Evolutionary conservation across 2,888 invertebrate genomes (phyloP).

Genomic region (Shargacucullia verbasci): DNA sequence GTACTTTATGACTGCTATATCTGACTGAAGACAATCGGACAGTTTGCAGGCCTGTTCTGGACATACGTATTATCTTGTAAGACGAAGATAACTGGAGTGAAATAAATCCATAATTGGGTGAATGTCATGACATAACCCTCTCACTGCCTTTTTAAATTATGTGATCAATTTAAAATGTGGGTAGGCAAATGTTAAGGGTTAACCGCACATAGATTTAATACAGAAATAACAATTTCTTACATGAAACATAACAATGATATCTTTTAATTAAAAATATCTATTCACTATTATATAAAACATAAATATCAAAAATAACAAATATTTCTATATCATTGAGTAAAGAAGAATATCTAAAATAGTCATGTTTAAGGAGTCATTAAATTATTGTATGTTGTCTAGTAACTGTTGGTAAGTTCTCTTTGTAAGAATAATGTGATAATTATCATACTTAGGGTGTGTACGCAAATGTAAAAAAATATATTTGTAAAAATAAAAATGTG

Average conservation of each 20-base stretch:
- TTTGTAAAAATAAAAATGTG: constrained; percentile 65
- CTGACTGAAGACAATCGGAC: too few relatives aligned
- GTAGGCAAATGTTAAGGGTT: too few relatives aligned
- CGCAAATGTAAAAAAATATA: constrained; percentile 67
- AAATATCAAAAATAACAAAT: constrained; percentile 42
- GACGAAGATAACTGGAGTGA: too few relatives aligned
- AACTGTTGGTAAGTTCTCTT: constrained; percentile 69
- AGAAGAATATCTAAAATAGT: constrained; percentile 64
- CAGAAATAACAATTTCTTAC: constrained; percentile 10
- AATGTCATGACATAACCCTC: too few relatives aligned
- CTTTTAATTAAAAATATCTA: constrained; percentile 27
- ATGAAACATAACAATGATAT: constrained; percentile 17
- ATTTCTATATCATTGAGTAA: constrained; percentile 49
- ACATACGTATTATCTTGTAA: too few relatives aligned
- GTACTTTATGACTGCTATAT: too few relatives aligned
- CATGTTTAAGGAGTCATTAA: constrained; percentile 81
- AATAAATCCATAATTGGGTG: too few relatives aligned
- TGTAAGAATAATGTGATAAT: constrained; percentile 81
- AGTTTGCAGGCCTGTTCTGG: too few relatives aligned
- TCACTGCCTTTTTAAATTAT: too few relatives aligned
- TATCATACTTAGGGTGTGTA: constrained; percentile 73
- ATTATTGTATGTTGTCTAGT: constrained; percentile 79
- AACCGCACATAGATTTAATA: constrained; percentile 19
- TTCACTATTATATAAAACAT: constrained; percentile 52
- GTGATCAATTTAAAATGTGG: too few relatives aligned